A percentile compares a stretch with the other conserved stretches of the same genome.
Conservation (phyloP, 1,140 invertebrate genomes). For the Drosophila parabipectinata region DNA sequence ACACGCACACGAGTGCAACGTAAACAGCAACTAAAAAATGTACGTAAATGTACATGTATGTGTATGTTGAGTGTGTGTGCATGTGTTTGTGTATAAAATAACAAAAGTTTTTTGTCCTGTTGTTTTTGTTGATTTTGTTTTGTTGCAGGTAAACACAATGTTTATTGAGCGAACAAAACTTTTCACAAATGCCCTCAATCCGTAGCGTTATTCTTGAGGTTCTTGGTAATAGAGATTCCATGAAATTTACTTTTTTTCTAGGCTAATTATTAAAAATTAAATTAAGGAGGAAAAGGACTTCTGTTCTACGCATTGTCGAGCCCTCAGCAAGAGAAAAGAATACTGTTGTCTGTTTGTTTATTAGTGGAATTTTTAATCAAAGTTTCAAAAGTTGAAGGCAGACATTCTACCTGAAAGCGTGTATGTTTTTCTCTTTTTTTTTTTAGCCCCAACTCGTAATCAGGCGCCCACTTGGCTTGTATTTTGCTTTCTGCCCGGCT, state of each 20-base stretch:
- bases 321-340: conserved; percentile 8
- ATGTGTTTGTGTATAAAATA: conserved; percentile 41
- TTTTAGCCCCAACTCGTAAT: conserved; percentile 51
- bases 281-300: too few relatives aligned
- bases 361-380: conserved; percentile 83
- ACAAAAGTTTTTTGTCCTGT: conserved; percentile 45
- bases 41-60: neutral
- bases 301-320: too few relatives aligned
- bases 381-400: conserved; percentile 68
- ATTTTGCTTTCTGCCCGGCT: conserved; percentile 35
- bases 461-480: conserved; percentile 61
- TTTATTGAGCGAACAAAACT: conserved; percentile 74
- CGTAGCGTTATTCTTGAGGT: conserved; percentile 34
- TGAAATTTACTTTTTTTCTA: conserved; percentile 13
- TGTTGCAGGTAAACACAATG: conserved; percentile 64
- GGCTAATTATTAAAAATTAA: neutral
- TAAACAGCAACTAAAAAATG: conserved; percentile 62
- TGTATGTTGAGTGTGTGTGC: neutral
- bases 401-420: conserved; percentile 58
- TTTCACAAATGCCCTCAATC: conserved; percentile 17
- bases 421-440: conserved; percentile 10
- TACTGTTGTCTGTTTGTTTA: conserved; percentile 62
- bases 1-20: conserved; percentile 49
- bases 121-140: conserved; percentile 13
- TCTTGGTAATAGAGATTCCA: conserved; percentile 27